Evolutionary conservation across 64 coral and sea anemone genomes (phyloP).

Genomic region (Exaiptasia diaphana): DNA sequence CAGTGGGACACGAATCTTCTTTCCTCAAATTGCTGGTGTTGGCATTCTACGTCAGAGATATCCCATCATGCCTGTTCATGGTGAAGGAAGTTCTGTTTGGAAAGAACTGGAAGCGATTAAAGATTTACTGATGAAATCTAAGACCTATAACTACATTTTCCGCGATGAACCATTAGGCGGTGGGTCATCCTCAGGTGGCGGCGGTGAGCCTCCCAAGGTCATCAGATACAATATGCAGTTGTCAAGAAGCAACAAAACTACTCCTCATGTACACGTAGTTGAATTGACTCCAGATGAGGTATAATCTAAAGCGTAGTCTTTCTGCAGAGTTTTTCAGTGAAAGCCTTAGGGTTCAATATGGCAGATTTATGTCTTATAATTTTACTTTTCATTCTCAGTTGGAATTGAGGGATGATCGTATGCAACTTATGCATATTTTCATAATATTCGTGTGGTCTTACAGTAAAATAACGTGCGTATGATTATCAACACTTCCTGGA

Average conservation of each 20-base stretch:
- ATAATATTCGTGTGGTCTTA: too few species aligned
- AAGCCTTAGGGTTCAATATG: too few species aligned
- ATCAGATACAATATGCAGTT: neutral
- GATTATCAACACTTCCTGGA: too few species aligned
- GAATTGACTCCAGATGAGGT: neutral
- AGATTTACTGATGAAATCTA: slow-evolving; percentile 57
- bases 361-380: too few species aligned
- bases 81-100: slow-evolving; percentile 51
- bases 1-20: slow-evolving; percentile 59
- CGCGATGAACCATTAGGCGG: neutral
- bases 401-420: too few species aligned
- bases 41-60: slow-evolving; percentile 62
- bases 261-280: neutral
- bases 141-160: slow-evolving; percentile 25
- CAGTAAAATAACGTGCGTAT: too few species aligned
- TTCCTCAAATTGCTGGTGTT: slow-evolving; percentile 34
- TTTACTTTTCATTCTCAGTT: too few species aligned
- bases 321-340: too few species aligned
- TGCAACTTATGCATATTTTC: too few species aligned
- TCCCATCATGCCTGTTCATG: slow-evolving; percentile 71
- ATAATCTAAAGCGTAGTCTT: too few species aligned
- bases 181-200: neutral
- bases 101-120: slow-evolving; percentile 58
- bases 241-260: neutral
- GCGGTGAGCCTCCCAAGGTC: neutral